Base-by-base conservation (phyloP, 2,888 invertebrate species). In the Parascotia fuliginaria region DNA sequence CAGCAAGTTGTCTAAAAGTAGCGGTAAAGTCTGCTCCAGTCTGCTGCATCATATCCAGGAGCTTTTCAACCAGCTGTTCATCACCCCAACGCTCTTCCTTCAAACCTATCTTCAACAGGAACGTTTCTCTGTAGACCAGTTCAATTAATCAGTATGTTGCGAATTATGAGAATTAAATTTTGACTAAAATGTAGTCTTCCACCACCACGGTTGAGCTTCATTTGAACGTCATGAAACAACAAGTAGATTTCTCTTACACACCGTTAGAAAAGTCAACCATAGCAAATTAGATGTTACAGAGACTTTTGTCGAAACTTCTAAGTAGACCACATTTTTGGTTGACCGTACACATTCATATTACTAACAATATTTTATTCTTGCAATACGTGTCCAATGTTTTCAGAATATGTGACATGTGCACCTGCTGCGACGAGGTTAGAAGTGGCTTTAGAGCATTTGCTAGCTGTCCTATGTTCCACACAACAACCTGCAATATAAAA, bases 11-110 rank as follows among this genome's bases (percentile, higher is more conserved):
- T 47, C 94, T 79, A 63, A 94, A 94, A 0, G 93, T 92, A 61
- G 90, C 86, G 0, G 95, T 95, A 64, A 95, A 95, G 74, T 95
- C 95, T 6, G 94, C 93, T 13, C 94, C 94, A 0, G 94, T 94
- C 46, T 93, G 92, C 65, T 94, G 92, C 94, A 95, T 94, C 79
- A 94, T 93, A 16, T 93, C 90, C 11, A 95, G 77, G 5, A 95
- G 88, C 32, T 89, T 89, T 44, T 93, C 89, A 0, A 94, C 79
- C 12, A 93, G 62, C 36, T 89, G 85, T 33, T 91, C 87, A 43
- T 93, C 90, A 0, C 87, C 89, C 82, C 89, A 86, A 1, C 85
- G 83, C 55, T 91, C 91, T 66, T 87, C 87, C 41, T 84, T 85
- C 59, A 93, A 72, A 1, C 93, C 90, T 47, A 95, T 91, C 80